Evolutionary conservation across 2,888 invertebrate genomes (phyloP).

Genomic region (Xanthia icteritia): DNA sequence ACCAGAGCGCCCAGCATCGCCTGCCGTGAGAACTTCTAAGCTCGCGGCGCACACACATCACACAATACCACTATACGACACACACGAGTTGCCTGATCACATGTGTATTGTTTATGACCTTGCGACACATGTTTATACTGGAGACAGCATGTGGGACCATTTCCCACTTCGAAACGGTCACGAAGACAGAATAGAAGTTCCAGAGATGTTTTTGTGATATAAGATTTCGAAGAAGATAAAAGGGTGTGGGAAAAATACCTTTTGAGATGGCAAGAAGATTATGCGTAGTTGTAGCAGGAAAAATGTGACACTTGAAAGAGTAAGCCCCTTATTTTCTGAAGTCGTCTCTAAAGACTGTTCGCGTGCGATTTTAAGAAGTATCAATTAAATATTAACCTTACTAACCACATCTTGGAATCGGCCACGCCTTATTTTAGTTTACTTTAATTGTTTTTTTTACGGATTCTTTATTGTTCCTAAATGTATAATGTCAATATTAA

Average conservation of each 20-base stretch:
- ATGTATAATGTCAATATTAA: too few species aligned
- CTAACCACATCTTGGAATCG: too few species aligned
- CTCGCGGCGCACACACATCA: conserved; percentile 32
- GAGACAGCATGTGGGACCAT: conserved; percentile 52
- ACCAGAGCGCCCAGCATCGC: conserved; percentile 22
- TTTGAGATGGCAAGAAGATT: background rate
- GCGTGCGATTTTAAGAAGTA: background rate
- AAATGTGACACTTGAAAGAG: background rate
- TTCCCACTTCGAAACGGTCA: conserved; percentile 44
- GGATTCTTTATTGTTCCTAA: too few species aligned
- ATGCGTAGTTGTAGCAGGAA: background rate
- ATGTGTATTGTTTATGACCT: conserved; percentile 55
- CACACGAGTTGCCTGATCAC: conserved; percentile 38
- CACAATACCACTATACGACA: conserved; percentile 9
- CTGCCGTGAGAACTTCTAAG: conserved; percentile 54
- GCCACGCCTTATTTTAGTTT: too few species aligned
- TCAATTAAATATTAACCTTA: too few species aligned
- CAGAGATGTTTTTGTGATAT: conserved; percentile 1
- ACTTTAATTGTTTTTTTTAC: too few species aligned
- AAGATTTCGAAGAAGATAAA: background rate
- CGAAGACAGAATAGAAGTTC: conserved; percentile 3
- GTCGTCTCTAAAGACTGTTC: background rate
- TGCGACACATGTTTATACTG: conserved; percentile 38
- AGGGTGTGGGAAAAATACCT: background rate
- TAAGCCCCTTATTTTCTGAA: background rate